Percentiles rank a stretch among this genome's conserved stretches.
These are phyloP conservation scores for Geophilus truncorum DNA, from an alignment of 2,888 invertebrate species.

Conservation along the genomic window DNA sequence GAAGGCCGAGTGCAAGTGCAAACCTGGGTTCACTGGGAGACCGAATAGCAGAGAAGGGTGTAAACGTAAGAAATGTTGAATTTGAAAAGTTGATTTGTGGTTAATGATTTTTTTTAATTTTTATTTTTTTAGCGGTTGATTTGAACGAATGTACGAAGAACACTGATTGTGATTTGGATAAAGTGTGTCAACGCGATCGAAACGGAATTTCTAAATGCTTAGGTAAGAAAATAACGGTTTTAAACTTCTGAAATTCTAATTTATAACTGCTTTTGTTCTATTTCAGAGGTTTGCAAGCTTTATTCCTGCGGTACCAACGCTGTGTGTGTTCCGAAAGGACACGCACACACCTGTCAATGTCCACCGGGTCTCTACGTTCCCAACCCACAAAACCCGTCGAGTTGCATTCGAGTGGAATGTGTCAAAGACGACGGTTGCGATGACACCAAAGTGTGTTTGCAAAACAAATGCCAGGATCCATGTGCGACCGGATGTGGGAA, in stretches of 20 bases:
- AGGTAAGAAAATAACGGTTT: slow-evolving; percentile 30
- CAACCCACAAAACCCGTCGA: slow-evolving; percentile 66
- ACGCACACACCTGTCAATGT: slow-evolving; percentile 82
- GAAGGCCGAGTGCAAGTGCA: slow-evolving; percentile 67
- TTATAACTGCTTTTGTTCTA: slow-evolving; percentile 2
- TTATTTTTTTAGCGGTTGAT: slow-evolving; percentile 10
- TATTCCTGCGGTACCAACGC: slow-evolving; percentile 78
- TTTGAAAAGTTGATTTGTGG: neutral
- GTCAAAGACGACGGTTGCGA: slow-evolving; percentile 75
- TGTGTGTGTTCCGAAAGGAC: slow-evolving; percentile 81
- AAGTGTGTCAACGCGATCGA: slow-evolving; percentile 22
- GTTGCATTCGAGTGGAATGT: slow-evolving; percentile 61
- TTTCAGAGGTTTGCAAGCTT: slow-evolving; percentile 57
- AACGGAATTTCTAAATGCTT: slow-evolving; percentile 39
- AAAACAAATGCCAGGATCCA: slow-evolving; percentile 64
- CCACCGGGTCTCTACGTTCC: slow-evolving; percentile 81
- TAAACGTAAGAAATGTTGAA: slow-evolving; percentile 48
- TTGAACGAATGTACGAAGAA: slow-evolving; percentile 17
- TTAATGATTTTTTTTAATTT: neutral
- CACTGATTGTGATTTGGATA: slow-evolving; percentile 22
- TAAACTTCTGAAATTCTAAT: neutral
- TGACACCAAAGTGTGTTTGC: slow-evolving; percentile 71
- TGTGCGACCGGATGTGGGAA: slow-evolving; percentile 71
- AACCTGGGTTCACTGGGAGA: slow-evolving; percentile 77
- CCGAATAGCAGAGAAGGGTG: slow-evolving; percentile 87